phyloP scores from a whole-genome alignment of 2,113 vertebrate genomes.

The Nibea albiflora region DNA sequence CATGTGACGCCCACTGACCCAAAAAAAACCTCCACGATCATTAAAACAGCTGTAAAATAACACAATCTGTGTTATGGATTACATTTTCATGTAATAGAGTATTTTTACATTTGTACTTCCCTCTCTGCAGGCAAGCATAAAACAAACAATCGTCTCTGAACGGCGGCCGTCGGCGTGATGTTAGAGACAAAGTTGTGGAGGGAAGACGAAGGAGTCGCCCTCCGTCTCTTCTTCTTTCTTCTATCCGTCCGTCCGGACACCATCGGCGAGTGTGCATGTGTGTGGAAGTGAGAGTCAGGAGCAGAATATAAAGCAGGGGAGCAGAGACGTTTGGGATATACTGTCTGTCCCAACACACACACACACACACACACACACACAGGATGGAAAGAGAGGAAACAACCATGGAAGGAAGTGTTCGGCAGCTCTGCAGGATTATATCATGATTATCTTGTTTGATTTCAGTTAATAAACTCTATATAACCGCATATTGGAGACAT shows the following conservation, averaged over 20 bases:
- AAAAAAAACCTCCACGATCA: neutral
- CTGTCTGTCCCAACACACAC: constrained; percentile 19
- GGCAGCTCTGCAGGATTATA: neutral
- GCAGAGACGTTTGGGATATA: constrained; percentile 33
- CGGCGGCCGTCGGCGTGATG: neutral
- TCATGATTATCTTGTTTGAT: neutral
- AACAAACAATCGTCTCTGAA: neutral
- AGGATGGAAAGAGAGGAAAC: neutral
- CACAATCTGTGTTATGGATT: no score
- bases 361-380: constrained; percentile 20
- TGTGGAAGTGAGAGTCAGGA: constrained; percentile 29
- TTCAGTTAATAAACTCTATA: neutral
- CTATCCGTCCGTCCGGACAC: neutral
- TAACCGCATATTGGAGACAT: no score
- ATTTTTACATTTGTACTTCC: neutral
- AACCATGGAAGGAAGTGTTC: neutral
- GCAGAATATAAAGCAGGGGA: constrained; percentile 50
- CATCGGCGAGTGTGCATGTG: neutral
- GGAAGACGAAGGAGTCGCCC: neutral
- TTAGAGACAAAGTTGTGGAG: neutral
- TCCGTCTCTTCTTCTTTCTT: neutral
- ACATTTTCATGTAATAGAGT: no score
- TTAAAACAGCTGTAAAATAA: neutral
- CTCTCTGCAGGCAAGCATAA: neutral
- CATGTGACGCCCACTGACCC: neutral